Evolutionary conservation across 2,888 invertebrate genomes (phyloP).

Genomic region (Lasioglossum villosulum): DNA sequence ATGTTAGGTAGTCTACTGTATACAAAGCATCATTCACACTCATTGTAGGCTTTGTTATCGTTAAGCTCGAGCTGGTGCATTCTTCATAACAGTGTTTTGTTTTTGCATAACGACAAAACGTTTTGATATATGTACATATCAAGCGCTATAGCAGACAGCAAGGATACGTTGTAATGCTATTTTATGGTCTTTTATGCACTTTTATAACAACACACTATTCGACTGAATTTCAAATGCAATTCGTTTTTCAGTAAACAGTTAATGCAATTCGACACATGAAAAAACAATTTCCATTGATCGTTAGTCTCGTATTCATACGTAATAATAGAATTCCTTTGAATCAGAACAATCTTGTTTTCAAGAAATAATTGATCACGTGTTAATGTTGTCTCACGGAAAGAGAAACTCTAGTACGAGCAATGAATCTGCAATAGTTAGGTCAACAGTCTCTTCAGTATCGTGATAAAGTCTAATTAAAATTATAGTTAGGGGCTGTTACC

Average conservation of each 20-base stretch:
- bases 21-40: slow-evolving; percentile 29
- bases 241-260: slow-evolving; percentile 11
- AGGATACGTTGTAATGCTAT: slow-evolving; percentile 14
- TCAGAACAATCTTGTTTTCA: background rate
- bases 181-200: slow-evolving; percentile 32
- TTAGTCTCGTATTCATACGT: background rate
- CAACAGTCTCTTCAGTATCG: slow-evolving; percentile 3
- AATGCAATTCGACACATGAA: background rate
- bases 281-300: background rate
- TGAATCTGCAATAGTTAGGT: slow-evolving; percentile 33
- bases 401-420: background rate
- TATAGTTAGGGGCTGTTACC: slow-evolving; percentile 26
- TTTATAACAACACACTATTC: slow-evolving; percentile 15
- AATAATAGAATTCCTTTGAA: background rate
- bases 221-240: slow-evolving; percentile 10
- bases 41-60: slow-evolving; percentile 22
- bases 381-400: background rate
- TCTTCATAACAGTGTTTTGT: slow-evolving; percentile 6
- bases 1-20: slow-evolving; percentile 19
- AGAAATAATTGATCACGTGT: background rate
- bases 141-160: slow-evolving; percentile 19
- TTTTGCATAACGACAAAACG: slow-evolving; percentile 23
- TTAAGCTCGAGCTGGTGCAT: slow-evolving; percentile 26
- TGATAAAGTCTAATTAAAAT: slow-evolving; percentile 8
- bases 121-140: slow-evolving; percentile 24